Percentiles rank a stretch among this genome's conserved stretches.
phyloP scores from a whole-genome alignment of 2,113 vertebrate species.

The Seriola aureovittata region DNA sequence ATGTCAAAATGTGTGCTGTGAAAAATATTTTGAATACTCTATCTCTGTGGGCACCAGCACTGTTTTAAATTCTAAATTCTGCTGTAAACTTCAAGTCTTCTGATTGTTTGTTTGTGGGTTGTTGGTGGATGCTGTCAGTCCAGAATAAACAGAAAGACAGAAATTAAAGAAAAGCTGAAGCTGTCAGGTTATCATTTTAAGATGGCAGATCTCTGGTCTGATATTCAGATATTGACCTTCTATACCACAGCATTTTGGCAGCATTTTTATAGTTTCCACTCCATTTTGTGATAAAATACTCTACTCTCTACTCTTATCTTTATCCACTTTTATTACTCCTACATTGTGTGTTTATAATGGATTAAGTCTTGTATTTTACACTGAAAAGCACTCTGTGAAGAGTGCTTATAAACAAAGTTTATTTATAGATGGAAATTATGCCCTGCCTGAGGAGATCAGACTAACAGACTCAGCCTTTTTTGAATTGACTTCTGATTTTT shows the following conservation, averaged over 20 bases:
- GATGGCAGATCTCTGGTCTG: neutral
- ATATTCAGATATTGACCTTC: neutral
- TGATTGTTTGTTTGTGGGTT: neutral
- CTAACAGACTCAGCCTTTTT: neutral
- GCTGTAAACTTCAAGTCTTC: neutral
- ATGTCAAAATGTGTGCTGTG: conserved; percentile 2
- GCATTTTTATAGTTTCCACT: neutral
- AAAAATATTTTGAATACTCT: neutral
- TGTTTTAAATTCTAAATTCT: neutral
- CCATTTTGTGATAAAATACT: neutral
- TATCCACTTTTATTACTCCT: neutral
- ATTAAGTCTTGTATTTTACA: neutral
- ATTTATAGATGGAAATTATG: neutral
- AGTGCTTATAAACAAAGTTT: neutral
- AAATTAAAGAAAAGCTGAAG: neutral
- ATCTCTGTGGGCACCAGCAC: neutral
- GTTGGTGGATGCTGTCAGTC: neutral
- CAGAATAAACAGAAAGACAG: neutral
- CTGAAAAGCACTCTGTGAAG: neutral
- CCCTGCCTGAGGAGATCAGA: neutral
- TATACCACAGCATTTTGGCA: neutral
- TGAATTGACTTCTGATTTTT: neutral
- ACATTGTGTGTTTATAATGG: neutral
- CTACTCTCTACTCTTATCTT: neutral
- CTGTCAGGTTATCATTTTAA: neutral